Conservation (phyloP, 2,797 vertebrate species). For the Karalla daura region DNA sequence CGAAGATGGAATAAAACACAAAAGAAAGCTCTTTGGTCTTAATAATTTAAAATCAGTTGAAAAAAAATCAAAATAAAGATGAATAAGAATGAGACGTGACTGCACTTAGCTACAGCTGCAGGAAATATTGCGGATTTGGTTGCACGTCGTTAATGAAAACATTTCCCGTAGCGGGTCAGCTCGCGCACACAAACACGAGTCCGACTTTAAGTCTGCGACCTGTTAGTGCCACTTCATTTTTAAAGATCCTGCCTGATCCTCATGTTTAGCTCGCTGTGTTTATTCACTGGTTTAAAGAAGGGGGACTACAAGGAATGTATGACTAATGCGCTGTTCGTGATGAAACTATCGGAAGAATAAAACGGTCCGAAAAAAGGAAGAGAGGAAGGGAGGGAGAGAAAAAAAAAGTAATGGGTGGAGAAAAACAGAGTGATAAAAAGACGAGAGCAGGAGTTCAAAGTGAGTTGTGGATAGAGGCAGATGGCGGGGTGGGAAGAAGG, state of each 20-base stretch:
- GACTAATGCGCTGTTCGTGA: not conserved
- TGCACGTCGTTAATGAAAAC: not conserved
- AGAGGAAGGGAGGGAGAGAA: not conserved
- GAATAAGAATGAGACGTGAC: not conserved
- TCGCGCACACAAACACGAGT: not conserved
- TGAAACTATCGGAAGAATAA: not conserved
- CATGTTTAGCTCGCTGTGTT: not conserved
- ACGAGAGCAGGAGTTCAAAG: constrained; percentile 31
- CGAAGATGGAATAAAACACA: too few relatives aligned
- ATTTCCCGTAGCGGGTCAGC: not conserved
- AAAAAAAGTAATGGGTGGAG: not conserved
- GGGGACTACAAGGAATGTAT: too few relatives aligned
- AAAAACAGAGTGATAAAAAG: not conserved
- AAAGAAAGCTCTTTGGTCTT: not conserved
- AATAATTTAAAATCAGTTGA: not conserved
- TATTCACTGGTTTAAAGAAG: not conserved
- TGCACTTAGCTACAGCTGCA: not conserved
- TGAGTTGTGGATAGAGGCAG: constrained; percentile 14
- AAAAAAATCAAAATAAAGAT: too few relatives aligned
- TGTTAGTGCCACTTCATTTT: not conserved
- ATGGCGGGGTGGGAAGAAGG: constrained; percentile 20
- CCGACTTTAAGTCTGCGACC: not conserved
- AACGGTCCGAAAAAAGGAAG: not conserved
- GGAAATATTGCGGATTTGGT: not conserved
- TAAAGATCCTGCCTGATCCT: not conserved